Evolutionary conservation across 1,140 invertebrate species (phyloP).

Genomic region (Psix sp.): DNA sequence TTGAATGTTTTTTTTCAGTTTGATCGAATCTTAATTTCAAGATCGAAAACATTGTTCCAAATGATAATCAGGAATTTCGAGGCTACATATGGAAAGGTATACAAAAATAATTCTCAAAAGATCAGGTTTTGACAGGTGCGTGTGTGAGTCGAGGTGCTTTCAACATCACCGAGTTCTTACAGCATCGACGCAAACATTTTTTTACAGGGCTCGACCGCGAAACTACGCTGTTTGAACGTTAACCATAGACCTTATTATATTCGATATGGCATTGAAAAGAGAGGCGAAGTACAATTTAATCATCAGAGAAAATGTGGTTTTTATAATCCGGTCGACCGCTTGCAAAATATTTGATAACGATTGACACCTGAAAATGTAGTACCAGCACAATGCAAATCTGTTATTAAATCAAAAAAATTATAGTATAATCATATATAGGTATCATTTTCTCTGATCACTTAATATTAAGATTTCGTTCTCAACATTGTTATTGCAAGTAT

Average conservation of each 20-base stretch:
- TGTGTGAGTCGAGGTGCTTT: constrained; percentile 23
- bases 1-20: too few relatives aligned
- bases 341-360: constrained; percentile 31
- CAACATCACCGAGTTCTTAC: constrained; percentile 42
- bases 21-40: too few relatives aligned
- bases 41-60: not conserved
- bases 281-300: constrained; percentile 43
- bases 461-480: too few relatives aligned
- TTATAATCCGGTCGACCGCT: constrained; percentile 16
- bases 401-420: constrained; percentile 18
- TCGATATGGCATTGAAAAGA: constrained; percentile 49
- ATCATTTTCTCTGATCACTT: not conserved
- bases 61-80: constrained; percentile 31
- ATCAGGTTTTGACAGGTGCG: constrained; percentile 48
- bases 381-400: constrained; percentile 13
- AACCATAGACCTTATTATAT: constrained; percentile 51
- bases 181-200: constrained; percentile 34
- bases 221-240: constrained; percentile 37
- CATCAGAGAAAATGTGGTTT: constrained; percentile 36
- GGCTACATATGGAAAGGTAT: constrained; percentile 20
- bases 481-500: too few relatives aligned
- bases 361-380: constrained; percentile 20
- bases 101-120: constrained; percentile 43
- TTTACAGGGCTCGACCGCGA: constrained; percentile 45
- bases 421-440: not conserved